Evolutionary conservation across 2,797 vertebrate species (phyloP), one percentile per base, ranked within the genome.

Genomic region (Microcaecilia unicolor): DNA sequence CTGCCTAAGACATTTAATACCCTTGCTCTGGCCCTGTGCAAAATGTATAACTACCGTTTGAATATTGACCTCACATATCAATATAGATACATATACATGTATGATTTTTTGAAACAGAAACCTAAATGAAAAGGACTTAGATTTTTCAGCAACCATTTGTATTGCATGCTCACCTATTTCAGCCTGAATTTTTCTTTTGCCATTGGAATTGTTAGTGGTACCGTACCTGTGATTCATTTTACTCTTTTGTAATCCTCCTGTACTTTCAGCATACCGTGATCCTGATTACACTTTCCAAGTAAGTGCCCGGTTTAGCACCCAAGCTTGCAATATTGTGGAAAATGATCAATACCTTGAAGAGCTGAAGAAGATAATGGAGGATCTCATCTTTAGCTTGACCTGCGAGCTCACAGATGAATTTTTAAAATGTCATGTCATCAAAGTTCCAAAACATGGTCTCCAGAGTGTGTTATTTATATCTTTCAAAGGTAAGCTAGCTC

Each of bases 401-500:
- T 73, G 78, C 20, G 65, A 61, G 30, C 12, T 83, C 28, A 3
- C 25, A 0, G 28, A 65, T 4, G 8, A 48, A 0, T 68, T 63
- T 10, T 68, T 64, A 61, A 75, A 52, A 22, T 83, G 78, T 46
- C 72, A 68, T 26, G 47, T 55, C 1, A 36, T 79, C 43, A 56
- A 48, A 61, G 31, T 31, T 22, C 74, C 65, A 2, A 45, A 50
- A 6, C 24, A 37, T 2, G 32, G 49, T 19, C 49, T 79, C 14
- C 23, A 37, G 35, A 25, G 47, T 2, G 55, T 81, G 8, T 60
- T 84, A 1, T 81, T 81, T 30, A 33, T 79, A 47, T 38, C 40
- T 9, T 80, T 81, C 47, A 57, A 68, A 76, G 78, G 77, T 80
- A 73, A 65, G 7, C 0, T n/a, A n/a, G n/a, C n/a, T n/a, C n/a